phyloP scores from a whole-genome alignment of 2,113 vertebrate genomes.

The Tichodroma muraria region DNA sequence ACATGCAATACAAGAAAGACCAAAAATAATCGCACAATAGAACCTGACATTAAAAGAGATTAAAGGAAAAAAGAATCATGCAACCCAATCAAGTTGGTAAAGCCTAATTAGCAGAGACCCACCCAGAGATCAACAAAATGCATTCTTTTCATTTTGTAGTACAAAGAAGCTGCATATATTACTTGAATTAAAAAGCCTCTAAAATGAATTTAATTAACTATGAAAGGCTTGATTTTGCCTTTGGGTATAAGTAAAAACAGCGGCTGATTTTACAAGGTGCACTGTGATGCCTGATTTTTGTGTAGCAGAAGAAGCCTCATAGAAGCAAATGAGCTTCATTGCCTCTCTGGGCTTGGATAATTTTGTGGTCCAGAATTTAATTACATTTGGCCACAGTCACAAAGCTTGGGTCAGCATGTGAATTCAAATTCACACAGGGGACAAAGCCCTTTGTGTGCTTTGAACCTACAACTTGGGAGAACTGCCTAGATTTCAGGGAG shows the following conservation, averaged over 20 bases:
- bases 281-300: neutral
- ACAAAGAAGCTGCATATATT: constrained; percentile 46
- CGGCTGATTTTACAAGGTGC: constrained; percentile 17
- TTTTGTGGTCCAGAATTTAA: neutral
- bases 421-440: neutral
- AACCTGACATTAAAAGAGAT: constrained; percentile 28
- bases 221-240: constrained; percentile 45
- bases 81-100: constrained; percentile 9
- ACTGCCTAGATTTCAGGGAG: neutral
- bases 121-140: constrained; percentile 36
- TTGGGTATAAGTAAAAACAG: neutral
- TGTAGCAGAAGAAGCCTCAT: neutral
- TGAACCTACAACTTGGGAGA: neutral
- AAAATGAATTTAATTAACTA: constrained; percentile 60
- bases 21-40: neutral
- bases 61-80: neutral
- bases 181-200: constrained; percentile 32
- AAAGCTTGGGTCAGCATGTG: neutral
- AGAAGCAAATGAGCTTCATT: neutral
- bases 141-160: constrained; percentile 30
- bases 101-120: constrained; percentile 41
- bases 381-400: neutral
- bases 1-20: neutral
- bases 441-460: neutral
- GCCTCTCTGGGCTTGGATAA: neutral